These are phyloP conservation scores for Standfussiana lucernea DNA, from an alignment of 2,888 invertebrate species.

Conservation along the genomic window DNA sequence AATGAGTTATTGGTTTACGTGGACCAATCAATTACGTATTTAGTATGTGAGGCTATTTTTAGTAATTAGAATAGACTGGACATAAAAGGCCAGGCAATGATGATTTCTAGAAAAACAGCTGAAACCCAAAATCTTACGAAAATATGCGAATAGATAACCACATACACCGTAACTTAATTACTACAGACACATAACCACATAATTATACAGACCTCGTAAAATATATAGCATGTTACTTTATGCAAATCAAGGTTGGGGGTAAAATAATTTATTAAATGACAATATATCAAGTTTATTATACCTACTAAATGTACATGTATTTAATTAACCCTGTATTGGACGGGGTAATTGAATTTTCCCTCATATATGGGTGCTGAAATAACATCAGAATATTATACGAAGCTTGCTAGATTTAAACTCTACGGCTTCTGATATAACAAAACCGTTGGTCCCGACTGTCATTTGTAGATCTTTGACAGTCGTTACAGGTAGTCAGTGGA, in stretches of 20 bases:
- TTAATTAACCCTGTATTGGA: constrained; percentile 58
- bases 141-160: background rate
- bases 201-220: background rate
- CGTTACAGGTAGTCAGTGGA: background rate
- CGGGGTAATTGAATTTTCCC: constrained; percentile 54
- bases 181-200: background rate
- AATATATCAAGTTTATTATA: constrained; percentile 59
- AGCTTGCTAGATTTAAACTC: constrained; percentile 18
- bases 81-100: background rate
- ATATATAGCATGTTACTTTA: constrained; percentile 20
- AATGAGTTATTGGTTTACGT: background rate
- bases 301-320: constrained; percentile 31
- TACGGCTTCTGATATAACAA: background rate
- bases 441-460: background rate
- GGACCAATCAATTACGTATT: background rate
- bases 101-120: background rate
- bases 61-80: background rate
- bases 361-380: constrained; percentile 3
- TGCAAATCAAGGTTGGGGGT: constrained; percentile 45
- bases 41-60: background rate
- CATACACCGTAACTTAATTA: constrained; percentile 14
- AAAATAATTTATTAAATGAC: constrained; percentile 57
- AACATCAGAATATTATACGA: constrained; percentile 9
- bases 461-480: background rate
- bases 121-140: background rate